Base-by-base conservation (phyloP, 2,113 vertebrate species). In the Gasterosteus nipponicus region DNA sequence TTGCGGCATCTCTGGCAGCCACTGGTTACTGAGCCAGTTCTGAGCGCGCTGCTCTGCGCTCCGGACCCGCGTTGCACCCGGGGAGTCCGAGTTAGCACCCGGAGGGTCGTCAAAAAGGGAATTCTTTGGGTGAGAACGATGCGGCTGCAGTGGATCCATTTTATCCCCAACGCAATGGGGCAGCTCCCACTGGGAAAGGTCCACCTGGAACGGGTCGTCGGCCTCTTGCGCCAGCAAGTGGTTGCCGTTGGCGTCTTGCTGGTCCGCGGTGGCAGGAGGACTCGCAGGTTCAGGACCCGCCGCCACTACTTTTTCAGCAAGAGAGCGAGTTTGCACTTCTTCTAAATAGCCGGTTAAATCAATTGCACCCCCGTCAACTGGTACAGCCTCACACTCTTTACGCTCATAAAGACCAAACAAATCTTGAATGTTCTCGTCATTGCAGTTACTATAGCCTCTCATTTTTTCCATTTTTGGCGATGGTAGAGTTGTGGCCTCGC, bases 341-440 rank as follows among this genome's bases (percentile, higher is more conserved):
- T 90, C 83, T 67, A 82, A 66, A 88, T 78, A 86, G 69, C 39
- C 77, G 12, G 77, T 86, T 51, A 89, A 78, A 44, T 88, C 51
- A 57, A 85, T 38, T 29, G 77, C 73, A 59, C 35, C 60, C 19
- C 16, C 38, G 35, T 81, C 67, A 57, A 51, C 59, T 6, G 53
- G 12, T 44, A 44, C 60, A 31, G 70, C 66, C 47, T 68, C 61
- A 56, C 16, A 22, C 15, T 39, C 31, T 59, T 61, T 59, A 4
- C 3, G 29, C 7, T 64, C 29, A 71, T 0, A 3, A 38, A 35
- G 10, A 65, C n/a, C 33, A 33, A 15, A 10, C 7, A 11, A 35
- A 46, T 39, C 10, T 46, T 64, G 42, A 0, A 46, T 2, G 4
- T 39, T 70, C 53, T 75, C 49, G 49, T 10, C 19, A 57, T 1